A percentile compares a stretch with the other conserved stretches of the same genome.
Evolutionary conservation across 2,888 invertebrate species (phyloP).

Genomic region (Acrobasis consociella): DNA sequence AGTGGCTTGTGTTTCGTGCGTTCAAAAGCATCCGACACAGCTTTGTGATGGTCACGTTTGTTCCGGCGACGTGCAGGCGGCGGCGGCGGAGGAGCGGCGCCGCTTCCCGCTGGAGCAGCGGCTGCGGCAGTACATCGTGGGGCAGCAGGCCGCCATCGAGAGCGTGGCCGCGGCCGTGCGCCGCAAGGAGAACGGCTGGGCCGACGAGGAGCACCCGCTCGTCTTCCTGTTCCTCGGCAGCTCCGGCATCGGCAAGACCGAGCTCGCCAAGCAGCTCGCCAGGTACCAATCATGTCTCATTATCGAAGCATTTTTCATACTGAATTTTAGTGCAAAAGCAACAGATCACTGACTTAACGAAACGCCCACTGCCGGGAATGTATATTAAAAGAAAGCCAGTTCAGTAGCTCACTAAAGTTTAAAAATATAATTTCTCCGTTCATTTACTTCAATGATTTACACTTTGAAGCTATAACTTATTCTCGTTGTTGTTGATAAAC

Average conservation of each 20-base stretch:
- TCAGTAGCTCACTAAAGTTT: no score
- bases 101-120: conserved; percentile 84
- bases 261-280: conserved; percentile 94
- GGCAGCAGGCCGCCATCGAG: conserved; percentile 91
- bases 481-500: no score
- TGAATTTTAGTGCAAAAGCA: no score
- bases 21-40: no score
- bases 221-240: conserved; percentile 96
- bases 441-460: no score
- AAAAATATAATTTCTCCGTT: no score
- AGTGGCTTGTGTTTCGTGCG: no score
- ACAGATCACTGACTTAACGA: no score
- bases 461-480: no score
- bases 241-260: conserved; percentile 98
- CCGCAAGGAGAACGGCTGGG: conserved; percentile 96
- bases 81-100: conserved; percentile 84
- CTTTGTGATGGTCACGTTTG: background rate
- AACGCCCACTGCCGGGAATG: no score
- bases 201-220: conserved; percentile 95
- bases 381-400: no score
- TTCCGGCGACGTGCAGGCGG: conserved; percentile 58
- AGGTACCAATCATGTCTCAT: background rate
- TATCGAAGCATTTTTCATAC: background rate
- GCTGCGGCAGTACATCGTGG: conserved; percentile 91
- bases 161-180: conserved; percentile 92